These are phyloP conservation scores for Zoanthus gigantus DNA, from an alignment of 92 coral and sea anemone species.

Conservation along the genomic window DNA sequence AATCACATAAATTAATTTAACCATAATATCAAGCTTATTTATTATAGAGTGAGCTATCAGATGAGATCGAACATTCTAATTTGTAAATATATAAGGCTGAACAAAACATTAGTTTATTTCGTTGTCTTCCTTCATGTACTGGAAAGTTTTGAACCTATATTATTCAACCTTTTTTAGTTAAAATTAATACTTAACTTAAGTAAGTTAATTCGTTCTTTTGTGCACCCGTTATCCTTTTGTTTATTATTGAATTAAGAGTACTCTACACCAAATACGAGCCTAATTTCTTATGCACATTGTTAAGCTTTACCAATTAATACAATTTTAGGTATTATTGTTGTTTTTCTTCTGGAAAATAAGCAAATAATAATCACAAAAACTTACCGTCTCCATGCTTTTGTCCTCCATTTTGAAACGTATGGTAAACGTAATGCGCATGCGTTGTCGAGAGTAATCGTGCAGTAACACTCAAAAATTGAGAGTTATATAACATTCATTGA, in stretches of 20 bases:
- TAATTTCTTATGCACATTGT: constrained; percentile 2
- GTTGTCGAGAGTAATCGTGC: constrained; percentile 6
- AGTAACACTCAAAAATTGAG: constrained; percentile 3
- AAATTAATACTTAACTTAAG: constrained; percentile 1
- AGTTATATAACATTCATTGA: background rate
- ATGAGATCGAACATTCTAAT: constrained; percentile 3
- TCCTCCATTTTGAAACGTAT: constrained; percentile 4
- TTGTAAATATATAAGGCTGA: constrained; percentile 2
- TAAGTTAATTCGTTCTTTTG: constrained; percentile 2
- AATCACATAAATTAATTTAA: constrained; percentile 1
- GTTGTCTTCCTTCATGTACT: constrained; percentile 5
- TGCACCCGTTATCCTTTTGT: constrained; percentile 6
- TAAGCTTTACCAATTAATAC: constrained; percentile 2
- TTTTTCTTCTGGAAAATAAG: constrained; percentile 2
- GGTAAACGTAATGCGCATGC: constrained; percentile 6
- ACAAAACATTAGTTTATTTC: constrained; percentile 1
- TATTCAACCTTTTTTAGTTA: constrained; percentile 1
- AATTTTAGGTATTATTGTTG: background rate
- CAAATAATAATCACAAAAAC: constrained; percentile 1
- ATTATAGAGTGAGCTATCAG: constrained; percentile 4
- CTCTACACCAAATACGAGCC: constrained; percentile 2
- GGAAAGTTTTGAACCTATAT: constrained; percentile 3
- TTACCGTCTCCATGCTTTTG: constrained; percentile 6
- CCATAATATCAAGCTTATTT: constrained; percentile 2
- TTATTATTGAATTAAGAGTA: constrained; percentile 1